Evolutionary conservation across 2,888 invertebrate species (phyloP).

Genomic region (Ephialtes manifestator): DNA sequence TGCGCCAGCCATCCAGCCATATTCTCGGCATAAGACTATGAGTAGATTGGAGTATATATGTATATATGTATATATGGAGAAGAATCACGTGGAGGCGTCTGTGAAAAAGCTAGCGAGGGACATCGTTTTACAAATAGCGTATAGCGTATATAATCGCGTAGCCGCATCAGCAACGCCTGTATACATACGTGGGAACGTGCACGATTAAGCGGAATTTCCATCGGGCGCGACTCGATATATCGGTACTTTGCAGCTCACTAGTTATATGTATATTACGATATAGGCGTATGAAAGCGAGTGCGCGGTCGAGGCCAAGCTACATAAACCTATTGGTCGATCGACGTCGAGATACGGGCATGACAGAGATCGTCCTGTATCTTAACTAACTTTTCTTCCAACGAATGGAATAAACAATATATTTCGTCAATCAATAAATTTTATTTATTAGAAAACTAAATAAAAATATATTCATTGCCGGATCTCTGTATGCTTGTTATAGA

Average conservation of each 20-base stretch:
- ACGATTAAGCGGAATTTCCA: constrained; percentile 72
- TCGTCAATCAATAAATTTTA: neutral
- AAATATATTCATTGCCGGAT: too few relatives aligned
- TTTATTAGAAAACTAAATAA: neutral
- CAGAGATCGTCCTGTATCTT: constrained; percentile 14
- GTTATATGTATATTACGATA: constrained; percentile 27
- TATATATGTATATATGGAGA: neutral
- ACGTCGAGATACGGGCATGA: constrained; percentile 19
- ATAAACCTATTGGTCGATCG: constrained; percentile 48
- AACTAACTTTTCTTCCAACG: neutral
- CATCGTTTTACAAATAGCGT: neutral
- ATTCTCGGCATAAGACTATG: neutral
- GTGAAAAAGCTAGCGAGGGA: neutral
- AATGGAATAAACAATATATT: neutral
- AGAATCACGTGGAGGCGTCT: neutral
- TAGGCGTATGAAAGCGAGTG: constrained; percentile 59
- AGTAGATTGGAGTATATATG: neutral
- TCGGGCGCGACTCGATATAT: constrained; percentile 69
- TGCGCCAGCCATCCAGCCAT: neutral
- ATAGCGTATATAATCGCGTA: constrained; percentile 40
- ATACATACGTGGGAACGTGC: constrained; percentile 70
- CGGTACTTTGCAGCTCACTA: constrained; percentile 42
- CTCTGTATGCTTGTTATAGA: too few relatives aligned
- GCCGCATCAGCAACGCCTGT: constrained; percentile 53
- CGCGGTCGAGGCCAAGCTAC: constrained; percentile 58